Evolutionary conservation across 2,797 vertebrate species (phyloP).

Genomic region (Mionectes olivaceus): DNA sequence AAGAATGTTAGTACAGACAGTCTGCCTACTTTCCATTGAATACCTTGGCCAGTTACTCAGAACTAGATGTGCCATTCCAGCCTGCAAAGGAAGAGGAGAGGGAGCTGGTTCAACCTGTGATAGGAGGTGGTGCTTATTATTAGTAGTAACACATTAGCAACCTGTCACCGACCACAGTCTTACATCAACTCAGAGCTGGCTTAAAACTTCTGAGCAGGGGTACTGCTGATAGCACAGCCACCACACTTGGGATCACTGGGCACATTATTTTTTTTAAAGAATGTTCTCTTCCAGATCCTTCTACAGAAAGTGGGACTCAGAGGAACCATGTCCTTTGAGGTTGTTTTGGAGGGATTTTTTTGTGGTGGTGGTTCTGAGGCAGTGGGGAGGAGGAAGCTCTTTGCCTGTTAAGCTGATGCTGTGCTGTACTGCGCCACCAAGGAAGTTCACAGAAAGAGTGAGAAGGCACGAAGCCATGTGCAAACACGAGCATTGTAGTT

Average conservation of each 20-base stretch:
- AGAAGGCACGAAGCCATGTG: background rate
- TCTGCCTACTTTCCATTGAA: slow-evolving; percentile 62
- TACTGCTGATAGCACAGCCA: background rate
- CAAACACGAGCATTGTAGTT: rapidly evolving
- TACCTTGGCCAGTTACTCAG: slow-evolving; percentile 59
- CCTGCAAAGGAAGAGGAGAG: slow-evolving; percentile 2
- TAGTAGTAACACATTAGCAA: background rate
- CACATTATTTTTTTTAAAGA: background rate
- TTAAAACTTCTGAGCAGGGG: background rate
- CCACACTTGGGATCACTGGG: background rate
- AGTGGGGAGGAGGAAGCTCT: background rate
- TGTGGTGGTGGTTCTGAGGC: background rate
- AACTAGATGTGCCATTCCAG: slow-evolving; percentile 53
- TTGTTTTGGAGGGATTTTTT: background rate
- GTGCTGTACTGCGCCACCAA: background rate
- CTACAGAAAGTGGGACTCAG: background rate
- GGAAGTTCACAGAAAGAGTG: background rate
- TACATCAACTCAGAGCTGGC: background rate
- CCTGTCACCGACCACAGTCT: background rate
- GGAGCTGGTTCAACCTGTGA: background rate
- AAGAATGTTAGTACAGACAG: slow-evolving; percentile 57
- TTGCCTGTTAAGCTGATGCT: background rate
- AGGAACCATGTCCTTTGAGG: background rate
- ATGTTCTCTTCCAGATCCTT: background rate
- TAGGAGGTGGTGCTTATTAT: background rate